These are phyloP conservation scores for Diploptera punctata DNA, from an alignment of 2,888 invertebrate genomes.

Conservation along the genomic window DNA sequence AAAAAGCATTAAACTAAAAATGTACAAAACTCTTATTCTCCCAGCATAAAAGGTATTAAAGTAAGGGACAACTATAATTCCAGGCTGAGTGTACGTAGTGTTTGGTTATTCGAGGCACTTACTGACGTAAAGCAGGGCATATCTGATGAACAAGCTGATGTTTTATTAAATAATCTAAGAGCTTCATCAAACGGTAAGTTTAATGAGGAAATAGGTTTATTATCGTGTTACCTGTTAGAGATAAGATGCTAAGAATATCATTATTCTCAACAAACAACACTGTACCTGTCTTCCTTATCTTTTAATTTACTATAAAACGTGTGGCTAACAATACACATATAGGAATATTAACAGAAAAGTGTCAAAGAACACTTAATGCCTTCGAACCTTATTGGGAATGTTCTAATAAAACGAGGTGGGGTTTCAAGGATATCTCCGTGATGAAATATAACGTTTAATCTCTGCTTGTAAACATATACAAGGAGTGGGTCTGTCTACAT, in stretches of 20 bases:
- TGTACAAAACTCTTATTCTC: no score
- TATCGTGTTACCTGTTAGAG: background rate
- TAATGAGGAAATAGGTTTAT: background rate
- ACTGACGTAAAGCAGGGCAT: no score
- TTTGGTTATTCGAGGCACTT: no score
- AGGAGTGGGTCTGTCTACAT: no score
- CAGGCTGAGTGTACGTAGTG: no score
- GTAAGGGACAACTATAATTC: no score
- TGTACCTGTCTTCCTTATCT: background rate
- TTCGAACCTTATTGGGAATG: background rate
- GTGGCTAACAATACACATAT: background rate
- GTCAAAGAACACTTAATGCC: background rate
- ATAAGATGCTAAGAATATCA: background rate
- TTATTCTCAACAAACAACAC: background rate
- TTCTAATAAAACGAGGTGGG: no score
- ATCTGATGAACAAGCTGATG: background rate
- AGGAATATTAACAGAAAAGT: background rate
- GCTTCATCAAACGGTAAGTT: background rate
- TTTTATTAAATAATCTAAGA: constrained; percentile 7
- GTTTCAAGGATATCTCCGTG: no score
- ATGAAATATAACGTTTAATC: no score
- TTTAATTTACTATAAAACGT: background rate
- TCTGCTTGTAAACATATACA: no score
- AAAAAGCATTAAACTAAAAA: no score
- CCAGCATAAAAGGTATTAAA: no score